These are phyloP conservation scores for Thereva unica DNA, from an alignment of 2,888 invertebrate genomes.

Conservation along the genomic window DNA sequence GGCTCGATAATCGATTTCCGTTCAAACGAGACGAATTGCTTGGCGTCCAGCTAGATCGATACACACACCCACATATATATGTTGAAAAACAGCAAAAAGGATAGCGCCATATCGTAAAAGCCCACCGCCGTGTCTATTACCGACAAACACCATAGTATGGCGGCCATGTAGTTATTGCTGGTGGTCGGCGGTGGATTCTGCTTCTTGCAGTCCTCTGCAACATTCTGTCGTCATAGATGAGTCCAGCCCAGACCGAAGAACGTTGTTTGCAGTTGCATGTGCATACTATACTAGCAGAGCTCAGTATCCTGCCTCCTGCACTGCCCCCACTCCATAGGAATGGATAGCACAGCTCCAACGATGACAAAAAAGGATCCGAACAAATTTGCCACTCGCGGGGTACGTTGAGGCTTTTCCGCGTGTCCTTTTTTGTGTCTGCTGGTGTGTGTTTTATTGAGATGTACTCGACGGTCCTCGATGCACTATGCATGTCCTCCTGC, in stretches of 20 bases:
- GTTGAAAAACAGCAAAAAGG: slow-evolving; percentile 29
- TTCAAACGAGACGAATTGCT: slow-evolving; percentile 40
- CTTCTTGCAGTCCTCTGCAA: slow-evolving; percentile 37
- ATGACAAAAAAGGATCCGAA: slow-evolving; percentile 34
- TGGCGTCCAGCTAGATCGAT: slow-evolving; percentile 41
- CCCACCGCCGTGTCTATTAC: slow-evolving; percentile 22
- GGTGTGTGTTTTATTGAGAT: slow-evolving; percentile 41
- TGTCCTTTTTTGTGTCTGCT: slow-evolving; percentile 38
- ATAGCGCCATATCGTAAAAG: slow-evolving; percentile 15
- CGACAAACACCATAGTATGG: slow-evolving; percentile 29
- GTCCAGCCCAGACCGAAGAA: not conserved
- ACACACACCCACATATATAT: not conserved
- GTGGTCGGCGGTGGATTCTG: slow-evolving; percentile 25
- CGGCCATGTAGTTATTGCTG: slow-evolving; percentile 38
- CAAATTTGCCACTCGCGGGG: slow-evolving; percentile 41
- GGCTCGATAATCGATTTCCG: slow-evolving; percentile 40
- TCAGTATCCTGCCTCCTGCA: slow-evolving; percentile 7
- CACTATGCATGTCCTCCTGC: slow-evolving; percentile 40
- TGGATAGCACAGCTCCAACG: slow-evolving; percentile 20
- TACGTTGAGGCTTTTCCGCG: slow-evolving; percentile 39
- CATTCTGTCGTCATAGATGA: slow-evolving; percentile 20
- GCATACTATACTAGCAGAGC: slow-evolving; percentile 19
- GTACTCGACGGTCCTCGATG: slow-evolving; percentile 39
- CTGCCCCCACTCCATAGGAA: slow-evolving; percentile 35
- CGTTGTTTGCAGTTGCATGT: slow-evolving; percentile 39